These are phyloP conservation scores for Drosophila kuntzei DNA, from an alignment of 2,888 invertebrate species.

Conservation along the genomic window DNA sequence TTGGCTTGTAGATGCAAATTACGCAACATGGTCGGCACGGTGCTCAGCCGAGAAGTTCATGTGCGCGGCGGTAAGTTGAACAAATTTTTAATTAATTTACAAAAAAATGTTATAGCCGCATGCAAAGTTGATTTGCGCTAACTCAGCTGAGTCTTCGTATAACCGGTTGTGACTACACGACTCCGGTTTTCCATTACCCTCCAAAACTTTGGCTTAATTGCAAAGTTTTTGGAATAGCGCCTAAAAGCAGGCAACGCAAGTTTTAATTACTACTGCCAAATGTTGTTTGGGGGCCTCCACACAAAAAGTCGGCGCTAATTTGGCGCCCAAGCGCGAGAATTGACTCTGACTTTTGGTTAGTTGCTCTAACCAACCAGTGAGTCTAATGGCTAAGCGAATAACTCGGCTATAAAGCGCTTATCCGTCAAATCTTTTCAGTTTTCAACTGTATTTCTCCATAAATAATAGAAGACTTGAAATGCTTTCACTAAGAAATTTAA, in stretches of 20 bases:
- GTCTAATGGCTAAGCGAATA: slow-evolving; percentile 17
- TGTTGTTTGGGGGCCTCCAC: slow-evolving; percentile 48
- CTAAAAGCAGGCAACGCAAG: slow-evolving; percentile 73
- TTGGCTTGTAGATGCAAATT: slow-evolving; percentile 86
- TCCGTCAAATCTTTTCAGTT: not conserved
- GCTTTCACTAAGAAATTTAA: too few relatives aligned
- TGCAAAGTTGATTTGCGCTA: slow-evolving; percentile 68
- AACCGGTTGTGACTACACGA: slow-evolving; percentile 2
- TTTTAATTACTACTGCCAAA: slow-evolving; percentile 76
- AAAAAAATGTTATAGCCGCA: slow-evolving; percentile 55
- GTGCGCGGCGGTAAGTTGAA: slow-evolving; percentile 93
- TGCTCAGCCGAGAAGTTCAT: slow-evolving; percentile 94
- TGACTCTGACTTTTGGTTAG: slow-evolving; percentile 50
- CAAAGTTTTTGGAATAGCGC: slow-evolving; percentile 67
- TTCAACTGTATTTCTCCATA: not conserved
- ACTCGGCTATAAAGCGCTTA: not conserved
- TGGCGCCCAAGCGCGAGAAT: slow-evolving; percentile 72
- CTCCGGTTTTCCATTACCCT: not conserved
- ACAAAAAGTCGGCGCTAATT: slow-evolving; percentile 61
- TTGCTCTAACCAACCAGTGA: slow-evolving; percentile 15
- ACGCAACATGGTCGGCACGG: slow-evolving; percentile 90
- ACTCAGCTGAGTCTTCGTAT: slow-evolving; percentile 52
- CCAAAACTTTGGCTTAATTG: slow-evolving; percentile 69
- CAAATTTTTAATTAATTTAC: slow-evolving; percentile 61
- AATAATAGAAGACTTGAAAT: not conserved